phyloP scores from a whole-genome alignment of 2,888 invertebrate genomes.

The Cephonodes hylas region DNA sequence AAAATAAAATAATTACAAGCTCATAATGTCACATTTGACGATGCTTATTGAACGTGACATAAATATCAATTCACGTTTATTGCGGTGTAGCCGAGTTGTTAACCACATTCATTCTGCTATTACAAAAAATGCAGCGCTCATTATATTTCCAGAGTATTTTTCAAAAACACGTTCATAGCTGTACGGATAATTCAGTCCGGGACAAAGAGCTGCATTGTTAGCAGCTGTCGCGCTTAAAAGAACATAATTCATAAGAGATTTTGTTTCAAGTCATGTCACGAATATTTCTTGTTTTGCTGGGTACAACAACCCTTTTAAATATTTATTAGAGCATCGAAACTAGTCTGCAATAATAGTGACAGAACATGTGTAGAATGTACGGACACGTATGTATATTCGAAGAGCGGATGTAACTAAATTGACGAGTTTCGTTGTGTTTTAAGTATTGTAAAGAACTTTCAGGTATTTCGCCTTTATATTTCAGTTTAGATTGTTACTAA shows the following conservation, averaged over 20 bases:
- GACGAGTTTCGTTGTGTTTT: no score
- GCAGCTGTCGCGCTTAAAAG: slow-evolving; percentile 61
- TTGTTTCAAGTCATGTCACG: slow-evolving; percentile 51
- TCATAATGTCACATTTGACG: slow-evolving; percentile 38
- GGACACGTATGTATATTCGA: no score
- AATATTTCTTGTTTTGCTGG: slow-evolving; percentile 22
- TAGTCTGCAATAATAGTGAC: not conserved
- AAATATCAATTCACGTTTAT: slow-evolving; percentile 24
- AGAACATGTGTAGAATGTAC: no score
- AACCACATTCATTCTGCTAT: slow-evolving; percentile 8
- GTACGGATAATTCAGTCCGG: slow-evolving; percentile 38
- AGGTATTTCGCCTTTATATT: no score
- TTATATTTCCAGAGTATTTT: slow-evolving; percentile 7
- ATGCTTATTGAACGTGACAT: slow-evolving; percentile 31
- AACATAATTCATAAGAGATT: slow-evolving; percentile 66
- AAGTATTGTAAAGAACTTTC: no score
- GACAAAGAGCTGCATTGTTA: slow-evolving; percentile 63
- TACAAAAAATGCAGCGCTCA: slow-evolving; percentile 3
- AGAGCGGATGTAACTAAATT: no score
- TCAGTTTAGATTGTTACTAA: no score
- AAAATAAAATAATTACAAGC: slow-evolving; percentile 45
- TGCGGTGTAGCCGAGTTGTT: slow-evolving; percentile 1
- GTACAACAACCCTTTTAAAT: slow-evolving; percentile 22
- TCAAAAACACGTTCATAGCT: slow-evolving; percentile 28
- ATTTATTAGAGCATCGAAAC: not conserved